Evolutionary conservation across 2,888 invertebrate genomes (phyloP), one percentile per base, ranked within the genome.

Genomic region (Andrena dorsata): DNA sequence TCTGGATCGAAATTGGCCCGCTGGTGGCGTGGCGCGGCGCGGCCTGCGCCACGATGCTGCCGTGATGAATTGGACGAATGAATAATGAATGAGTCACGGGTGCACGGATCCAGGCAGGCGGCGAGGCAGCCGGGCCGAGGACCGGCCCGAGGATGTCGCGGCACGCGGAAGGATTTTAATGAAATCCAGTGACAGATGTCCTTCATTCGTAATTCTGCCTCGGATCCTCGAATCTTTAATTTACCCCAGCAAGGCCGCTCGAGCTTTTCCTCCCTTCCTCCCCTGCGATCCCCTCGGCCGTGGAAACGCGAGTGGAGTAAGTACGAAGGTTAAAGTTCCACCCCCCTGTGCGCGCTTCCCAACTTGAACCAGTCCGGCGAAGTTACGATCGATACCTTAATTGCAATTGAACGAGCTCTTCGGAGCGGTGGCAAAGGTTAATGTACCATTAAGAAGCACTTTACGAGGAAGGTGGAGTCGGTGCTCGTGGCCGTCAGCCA

Each of bases 361-460:
- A 20, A 41, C 49, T 71, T 71, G 71, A 51, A 51, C 68, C 66
- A 53, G 65, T 20, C 66, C 76, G 72, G 41, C 53, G 13, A 76
- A 83, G 75, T 84, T 80, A 86, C 86, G 86, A 83, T 84, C 84
- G 78, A 86, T 84, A 79, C 84, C 76, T 82, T 86, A 82, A 86
- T 86, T 82, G 80, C 82, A 66, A 86, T 84, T 53, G 82, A 80
- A 82, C 84, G 80, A 81, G 81, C 81, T 81, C 76, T 68, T 82
- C 73, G 74, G 84, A 70, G 71, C 73, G 68, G 65, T 64, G 73
- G 73, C 84, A 79, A 83, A 86, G 86, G 86, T 86, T 86, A 86
- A 86, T 78, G 84, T 58, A 78, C 80, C 80, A 84, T 86, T 86
- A 76, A 86, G 74, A 84, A 76, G 61, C 75, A 68, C 65, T 61